A percentile compares a stretch with the other conserved stretches of the same genome.
Evolutionary conservation across 2,797 vertebrate genomes (phyloP).

Genomic region (Chaunax sp.): DNA sequence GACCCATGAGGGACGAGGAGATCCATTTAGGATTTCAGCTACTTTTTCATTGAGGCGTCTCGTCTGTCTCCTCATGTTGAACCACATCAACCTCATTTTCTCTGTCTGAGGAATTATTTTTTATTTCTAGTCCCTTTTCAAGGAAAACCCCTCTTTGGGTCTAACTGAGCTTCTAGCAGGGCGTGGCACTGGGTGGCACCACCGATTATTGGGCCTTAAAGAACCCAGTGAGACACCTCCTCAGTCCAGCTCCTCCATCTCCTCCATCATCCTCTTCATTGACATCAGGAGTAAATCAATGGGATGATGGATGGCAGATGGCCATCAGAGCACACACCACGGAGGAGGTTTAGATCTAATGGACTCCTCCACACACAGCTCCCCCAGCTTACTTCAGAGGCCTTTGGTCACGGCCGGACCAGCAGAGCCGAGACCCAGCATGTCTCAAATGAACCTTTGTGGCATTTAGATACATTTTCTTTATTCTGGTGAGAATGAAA

Average conservation of each 20-base stretch:
- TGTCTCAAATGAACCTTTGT: not conserved
- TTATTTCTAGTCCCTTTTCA: too few species aligned
- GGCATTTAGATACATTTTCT: not conserved
- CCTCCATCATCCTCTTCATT: constrained; percentile 47
- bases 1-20: not conserved
- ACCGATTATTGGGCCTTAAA: too few species aligned
- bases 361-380: constrained; percentile 11
- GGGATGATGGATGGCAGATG: constrained; percentile 64
- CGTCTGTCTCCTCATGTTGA: too few species aligned
- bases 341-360: constrained; percentile 32
- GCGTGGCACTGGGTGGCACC: too few species aligned
- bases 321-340: constrained; percentile 27
- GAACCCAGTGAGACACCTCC: not conserved
- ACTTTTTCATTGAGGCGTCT: too few species aligned
- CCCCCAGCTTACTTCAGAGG: constrained; percentile 1
- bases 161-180: too few species aligned
- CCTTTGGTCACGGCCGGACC: constrained; percentile 15
- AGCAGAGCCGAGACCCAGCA: not conserved
- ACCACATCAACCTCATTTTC: too few species aligned
- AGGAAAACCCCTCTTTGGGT: too few species aligned
- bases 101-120: too few species aligned
- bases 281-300: constrained; percentile 67
- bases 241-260: constrained; percentile 24
- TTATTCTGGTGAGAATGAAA: not conserved
- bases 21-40: not conserved